Base-by-base conservation (phyloP, 1,140 invertebrate species). In the Megathymus violae region DNA sequence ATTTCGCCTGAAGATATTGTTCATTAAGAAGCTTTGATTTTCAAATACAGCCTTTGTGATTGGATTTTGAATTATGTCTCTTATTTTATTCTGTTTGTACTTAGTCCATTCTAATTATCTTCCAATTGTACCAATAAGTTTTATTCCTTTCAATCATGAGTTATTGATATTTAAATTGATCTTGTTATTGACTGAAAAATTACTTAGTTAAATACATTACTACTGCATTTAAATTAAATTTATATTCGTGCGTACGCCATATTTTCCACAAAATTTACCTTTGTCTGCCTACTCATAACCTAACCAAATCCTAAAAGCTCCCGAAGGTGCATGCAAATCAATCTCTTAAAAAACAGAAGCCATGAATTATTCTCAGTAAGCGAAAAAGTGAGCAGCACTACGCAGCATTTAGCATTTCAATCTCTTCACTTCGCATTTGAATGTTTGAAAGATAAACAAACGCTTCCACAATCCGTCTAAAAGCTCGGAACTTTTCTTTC, bases 401-500 rank as follows among this genome's bases (percentile, higher is more conserved):
- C 51, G 51, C 51, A 54, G 27, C 51, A 54, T 54, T 54, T 54
- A 54, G 51, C 38, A 54, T 54, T 54, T 54, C 51, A 54, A 54
- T 54, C 51, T 54, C 19, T 13, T 47, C 51, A 54, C 51, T 54
- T 54, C 51, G 51, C 51, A n/a, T 41, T 54, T 54, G 51, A 54
- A 54, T 54, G 51, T 54, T 43, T n/a, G 38, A 11, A 52, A 54
- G 38, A 54, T 9, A 41, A 54, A 54, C 51, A 54, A 54, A 54
- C 51, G 22, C 11, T 27, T 54, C 51, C 38, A 54, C 51, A 54
- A 54, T 54, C 51, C 38, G 51, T 15, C 51, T 54, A 54, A 54
- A 54, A 54, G 51, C 51, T 54, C 10, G 17, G 51, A 54, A 43
- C 51, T 54, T 47, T 47, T 54, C 51, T 43, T 54, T 43, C 51